Evolutionary conservation across 2,797 vertebrate genomes (phyloP).

Genomic region (Semaprochilodus insignis): DNA sequence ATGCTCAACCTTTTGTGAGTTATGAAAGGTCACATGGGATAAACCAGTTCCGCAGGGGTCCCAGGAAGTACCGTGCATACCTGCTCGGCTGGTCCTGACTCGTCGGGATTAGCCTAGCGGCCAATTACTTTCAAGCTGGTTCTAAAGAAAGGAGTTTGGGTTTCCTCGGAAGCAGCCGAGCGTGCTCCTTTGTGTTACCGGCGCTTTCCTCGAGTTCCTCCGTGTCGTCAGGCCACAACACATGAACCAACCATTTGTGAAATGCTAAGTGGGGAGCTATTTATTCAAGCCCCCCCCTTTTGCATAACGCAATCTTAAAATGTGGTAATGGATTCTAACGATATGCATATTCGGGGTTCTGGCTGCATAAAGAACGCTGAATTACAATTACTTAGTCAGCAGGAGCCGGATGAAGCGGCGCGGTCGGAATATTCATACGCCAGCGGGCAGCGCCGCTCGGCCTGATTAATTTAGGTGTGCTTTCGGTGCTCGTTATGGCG

Average conservation of each 20-base stretch:
- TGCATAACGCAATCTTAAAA: slow-evolving; percentile 67
- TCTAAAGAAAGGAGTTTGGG: neutral
- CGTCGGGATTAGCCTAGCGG: neutral
- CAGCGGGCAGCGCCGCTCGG: slow-evolving; percentile 38
- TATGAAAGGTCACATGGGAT: neutral
- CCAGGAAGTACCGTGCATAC: neutral
- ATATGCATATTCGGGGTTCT: slow-evolving; percentile 72
- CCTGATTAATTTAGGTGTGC: slow-evolving; percentile 41
- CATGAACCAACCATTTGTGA: neutral
- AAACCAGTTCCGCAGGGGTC: slow-evolving; percentile 15
- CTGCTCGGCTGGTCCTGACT: slow-evolving; percentile 43
- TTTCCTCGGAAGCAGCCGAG: slow-evolving; percentile 31
- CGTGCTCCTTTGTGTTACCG: neutral
- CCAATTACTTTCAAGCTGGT: neutral
- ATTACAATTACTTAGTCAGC: slow-evolving; percentile 73
- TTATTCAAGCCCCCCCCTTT: slow-evolving; percentile 59
- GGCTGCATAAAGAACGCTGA: slow-evolving; percentile 56
- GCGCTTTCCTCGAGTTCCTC: neutral
- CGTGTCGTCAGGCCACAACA: neutral
- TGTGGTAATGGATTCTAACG: slow-evolving; percentile 70
- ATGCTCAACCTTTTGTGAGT: neutral
- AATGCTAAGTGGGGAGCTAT: neutral
- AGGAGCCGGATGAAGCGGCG: slow-evolving; percentile 62
- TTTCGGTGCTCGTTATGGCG: neutral
- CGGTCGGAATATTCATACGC: slow-evolving; percentile 55